Evolutionary conservation across 2,113 vertebrate genomes (phyloP).

Genomic region (Poicephalus gulielmi): DNA sequence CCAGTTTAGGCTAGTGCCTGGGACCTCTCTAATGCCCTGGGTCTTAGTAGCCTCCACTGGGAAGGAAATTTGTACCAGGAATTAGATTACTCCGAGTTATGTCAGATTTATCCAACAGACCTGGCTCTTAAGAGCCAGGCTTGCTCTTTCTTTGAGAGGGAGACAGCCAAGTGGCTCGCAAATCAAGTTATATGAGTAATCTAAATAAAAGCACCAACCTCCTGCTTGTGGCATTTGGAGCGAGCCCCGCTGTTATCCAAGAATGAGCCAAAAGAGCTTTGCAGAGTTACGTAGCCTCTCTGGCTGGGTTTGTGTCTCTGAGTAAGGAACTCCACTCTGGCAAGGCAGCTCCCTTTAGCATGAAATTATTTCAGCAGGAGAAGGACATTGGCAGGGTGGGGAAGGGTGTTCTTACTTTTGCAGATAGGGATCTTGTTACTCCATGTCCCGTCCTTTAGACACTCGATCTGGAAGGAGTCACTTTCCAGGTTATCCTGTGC

Average conservation of each 20-base stretch:
- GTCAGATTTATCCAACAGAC: not conserved
- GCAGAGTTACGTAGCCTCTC: conserved; percentile 17
- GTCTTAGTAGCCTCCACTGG: not conserved
- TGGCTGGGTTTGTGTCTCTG: conserved; percentile 5
- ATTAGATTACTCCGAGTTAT: not conserved
- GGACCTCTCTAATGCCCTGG: not conserved
- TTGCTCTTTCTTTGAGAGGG: not conserved
- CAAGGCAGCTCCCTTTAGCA: not conserved
- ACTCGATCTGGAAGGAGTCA: conserved; percentile 85
- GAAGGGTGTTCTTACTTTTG: conserved; percentile 82
- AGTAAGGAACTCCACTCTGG: conserved; percentile 8
- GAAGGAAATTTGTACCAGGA: not conserved
- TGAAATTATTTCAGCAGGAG: not conserved
- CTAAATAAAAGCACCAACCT: conserved; percentile 20
- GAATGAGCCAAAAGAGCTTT: conserved; percentile 31
- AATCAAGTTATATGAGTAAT: not conserved
- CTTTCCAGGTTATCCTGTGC: conserved; percentile 79
- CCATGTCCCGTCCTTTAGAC: conserved; percentile 86
- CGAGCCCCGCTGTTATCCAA: not conserved
- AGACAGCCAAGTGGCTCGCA: not conserved
- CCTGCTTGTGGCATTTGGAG: conserved; percentile 27
- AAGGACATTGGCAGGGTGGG: not conserved
- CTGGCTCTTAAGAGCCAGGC: not conserved
- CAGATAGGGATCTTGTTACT: conserved; percentile 84
- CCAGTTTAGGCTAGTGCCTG: not conserved